Evolutionary conservation across 37 sponge, comb jelly and placozoan genomes (phyloP), one percentile per base, ranked within the genome.

Genomic region (Petrosia ficiformis): DNA sequence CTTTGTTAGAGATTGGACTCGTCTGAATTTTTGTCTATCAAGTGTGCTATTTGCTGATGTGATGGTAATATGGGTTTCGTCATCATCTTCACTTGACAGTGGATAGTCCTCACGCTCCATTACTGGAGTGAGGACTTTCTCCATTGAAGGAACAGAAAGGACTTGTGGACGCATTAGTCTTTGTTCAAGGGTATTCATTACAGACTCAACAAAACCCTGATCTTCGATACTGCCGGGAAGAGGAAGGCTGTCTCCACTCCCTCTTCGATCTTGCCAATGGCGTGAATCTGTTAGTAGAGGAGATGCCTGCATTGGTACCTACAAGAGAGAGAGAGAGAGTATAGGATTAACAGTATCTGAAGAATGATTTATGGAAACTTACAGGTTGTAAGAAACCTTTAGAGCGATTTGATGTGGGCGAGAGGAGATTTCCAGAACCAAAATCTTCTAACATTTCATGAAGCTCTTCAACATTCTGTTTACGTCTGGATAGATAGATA

Each of bases 81-180:
- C 54, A 44, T 71, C 72, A 3, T 71, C 80, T 5, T 36, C 72
- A 16, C 60, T 44, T 0, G 64, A 70, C 1, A 40, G 3, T 0
- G 3, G 1, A 59, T 68, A 63, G 56, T 14, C 32, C 44, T 77
- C 77, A 29, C 36, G 16, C 34, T 80, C 80, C 40, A 70, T 48
- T 1, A 80, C 80, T 4, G 80, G 80, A 11, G 80, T 80, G 36
- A 80, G 80, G 71, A 80, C 70, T 39, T 80, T 70, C 43, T 80
- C 71, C 16, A 80, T 30, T 1, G 72, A 30, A 40, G 5, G 4
- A 1, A 65, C 14, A 24, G 1, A 3, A 34, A n/a, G n/a, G n/a
- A n/a, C n/a, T n/a, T n/a, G n/a, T n/a, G n/a, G n/a, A n/a, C n/a
- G n/a, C n/a, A n/a, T n/a, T n/a, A n/a, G n/a, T 44, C 52, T 19